These are phyloP conservation scores for Pentalonia nigronervosa DNA, from an alignment of 1,140 invertebrate genomes.

Conservation along the genomic window DNA sequence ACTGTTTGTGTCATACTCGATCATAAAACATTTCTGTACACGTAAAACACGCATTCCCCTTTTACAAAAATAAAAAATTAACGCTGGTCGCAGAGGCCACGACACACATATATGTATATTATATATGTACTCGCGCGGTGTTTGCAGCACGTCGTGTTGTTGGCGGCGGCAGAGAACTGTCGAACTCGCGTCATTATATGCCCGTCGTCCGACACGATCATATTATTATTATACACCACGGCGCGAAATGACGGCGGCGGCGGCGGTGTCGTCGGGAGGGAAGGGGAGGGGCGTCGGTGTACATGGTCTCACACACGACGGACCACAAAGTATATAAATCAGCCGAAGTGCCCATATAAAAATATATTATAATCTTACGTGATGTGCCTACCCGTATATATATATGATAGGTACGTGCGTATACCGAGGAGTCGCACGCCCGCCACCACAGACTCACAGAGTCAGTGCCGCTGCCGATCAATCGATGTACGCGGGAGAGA, in stretches of 20 bases:
- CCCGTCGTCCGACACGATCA: not conserved
- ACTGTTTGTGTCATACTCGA: not conserved
- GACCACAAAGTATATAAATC: not conserved
- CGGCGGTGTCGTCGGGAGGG: not conserved
- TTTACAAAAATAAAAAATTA: constrained; percentile 5
- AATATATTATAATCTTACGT: not conserved
- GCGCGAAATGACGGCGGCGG: not conserved
- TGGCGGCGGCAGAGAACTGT: not conserved
- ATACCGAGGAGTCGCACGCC: not conserved
- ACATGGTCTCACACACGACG: not conserved
- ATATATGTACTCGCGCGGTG: not conserved
- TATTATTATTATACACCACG: not conserved
- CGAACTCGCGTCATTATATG: not conserved
- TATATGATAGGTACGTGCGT: not conserved
- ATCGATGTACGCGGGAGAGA: not conserved
- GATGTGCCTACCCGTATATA: not conserved
- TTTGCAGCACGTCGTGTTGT: not conserved
- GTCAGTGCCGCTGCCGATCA: not conserved
- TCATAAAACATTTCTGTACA: constrained; percentile 12
- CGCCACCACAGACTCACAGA: not conserved
- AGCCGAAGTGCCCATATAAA: constrained; percentile 7
- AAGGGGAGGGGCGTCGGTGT: not conserved
- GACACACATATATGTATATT: not conserved
- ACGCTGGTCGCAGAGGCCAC: not conserved
- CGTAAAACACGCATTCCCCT: not conserved